Conservation (phyloP, 2,113 vertebrate genomes). For the Platichthys flesus region DNA sequence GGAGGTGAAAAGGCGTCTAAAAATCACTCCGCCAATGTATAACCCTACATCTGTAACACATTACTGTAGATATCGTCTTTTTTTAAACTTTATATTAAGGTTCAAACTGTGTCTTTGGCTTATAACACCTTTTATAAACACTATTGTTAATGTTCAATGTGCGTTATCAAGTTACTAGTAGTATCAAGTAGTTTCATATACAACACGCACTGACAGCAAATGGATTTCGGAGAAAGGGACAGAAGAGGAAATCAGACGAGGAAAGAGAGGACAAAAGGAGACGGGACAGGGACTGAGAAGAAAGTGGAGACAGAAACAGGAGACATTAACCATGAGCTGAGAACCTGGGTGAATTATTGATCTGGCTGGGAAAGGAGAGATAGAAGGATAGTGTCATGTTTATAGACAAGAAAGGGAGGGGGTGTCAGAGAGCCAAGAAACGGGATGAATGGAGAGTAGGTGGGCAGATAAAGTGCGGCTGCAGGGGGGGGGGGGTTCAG, state of each 20-base stretch:
- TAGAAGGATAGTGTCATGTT: conserved; percentile 66
- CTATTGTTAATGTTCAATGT: too few relatives aligned
- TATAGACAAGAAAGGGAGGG: conserved; percentile 16
- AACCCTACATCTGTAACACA: neutral
- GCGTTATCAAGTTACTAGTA: too few relatives aligned
- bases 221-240: neutral
- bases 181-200: too few relatives aligned
- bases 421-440: conserved; percentile 15
- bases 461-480: conserved; percentile 11
- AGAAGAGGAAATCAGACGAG: neutral
- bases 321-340: conserved; percentile 39
- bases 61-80: neutral
- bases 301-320: conserved; percentile 23
- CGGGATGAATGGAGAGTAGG: conserved; percentile 28
- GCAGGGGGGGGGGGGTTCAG: neutral
- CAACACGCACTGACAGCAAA: too few relatives aligned
- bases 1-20: too few relatives aligned
- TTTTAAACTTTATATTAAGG: neutral
- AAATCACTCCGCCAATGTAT: neutral
- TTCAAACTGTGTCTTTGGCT: neutral
- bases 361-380: conserved; percentile 72
- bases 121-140: neutral
- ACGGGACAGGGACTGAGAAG: neutral
- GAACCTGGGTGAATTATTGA: conserved; percentile 80
- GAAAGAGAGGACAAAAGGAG: neutral